These are phyloP conservation scores for Pelobates cultripes DNA, from an alignment of 2,797 vertebrate species.

Conservation along the genomic window DNA sequence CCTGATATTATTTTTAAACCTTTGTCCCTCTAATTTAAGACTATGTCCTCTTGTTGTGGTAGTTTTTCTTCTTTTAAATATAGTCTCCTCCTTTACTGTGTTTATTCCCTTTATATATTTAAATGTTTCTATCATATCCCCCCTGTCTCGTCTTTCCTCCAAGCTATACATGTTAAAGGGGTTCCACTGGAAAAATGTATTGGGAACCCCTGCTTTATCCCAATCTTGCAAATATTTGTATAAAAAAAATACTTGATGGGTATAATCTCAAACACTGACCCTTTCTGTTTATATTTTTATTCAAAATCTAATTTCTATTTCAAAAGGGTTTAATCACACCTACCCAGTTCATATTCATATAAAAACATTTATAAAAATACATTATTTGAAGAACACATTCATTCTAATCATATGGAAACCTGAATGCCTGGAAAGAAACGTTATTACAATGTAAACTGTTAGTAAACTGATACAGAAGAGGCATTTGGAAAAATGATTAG, in stretches of 20 bases:
- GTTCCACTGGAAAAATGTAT: too few species aligned
- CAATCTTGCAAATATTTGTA: too few species aligned
- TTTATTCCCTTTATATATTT: too few species aligned
- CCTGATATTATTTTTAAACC: too few species aligned
- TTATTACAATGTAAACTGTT: neutral
- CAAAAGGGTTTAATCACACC: neutral
- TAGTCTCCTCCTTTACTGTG: too few species aligned
- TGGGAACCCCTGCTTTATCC: too few species aligned
- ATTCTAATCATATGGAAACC: neutral
- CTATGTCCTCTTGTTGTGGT: too few species aligned
- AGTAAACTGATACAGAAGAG: conserved; percentile 5
- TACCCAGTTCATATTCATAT: neutral
- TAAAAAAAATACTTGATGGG: neutral
- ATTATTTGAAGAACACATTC: neutral
- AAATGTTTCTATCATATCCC: too few species aligned
- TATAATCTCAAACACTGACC: neutral
- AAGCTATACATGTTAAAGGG: too few species aligned
- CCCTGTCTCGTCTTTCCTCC: too few species aligned
- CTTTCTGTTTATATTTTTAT: neutral
- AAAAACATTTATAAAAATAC: neutral
- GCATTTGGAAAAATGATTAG: conserved; percentile 16
- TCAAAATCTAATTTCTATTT: neutral
- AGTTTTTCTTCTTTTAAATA: too few species aligned
- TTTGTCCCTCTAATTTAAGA: too few species aligned
- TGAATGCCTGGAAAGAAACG: neutral